Percentiles rank a stretch among this genome's conserved stretches.
phyloP scores from a whole-genome alignment of 2,888 invertebrate species.

The Empis livida region DNA sequence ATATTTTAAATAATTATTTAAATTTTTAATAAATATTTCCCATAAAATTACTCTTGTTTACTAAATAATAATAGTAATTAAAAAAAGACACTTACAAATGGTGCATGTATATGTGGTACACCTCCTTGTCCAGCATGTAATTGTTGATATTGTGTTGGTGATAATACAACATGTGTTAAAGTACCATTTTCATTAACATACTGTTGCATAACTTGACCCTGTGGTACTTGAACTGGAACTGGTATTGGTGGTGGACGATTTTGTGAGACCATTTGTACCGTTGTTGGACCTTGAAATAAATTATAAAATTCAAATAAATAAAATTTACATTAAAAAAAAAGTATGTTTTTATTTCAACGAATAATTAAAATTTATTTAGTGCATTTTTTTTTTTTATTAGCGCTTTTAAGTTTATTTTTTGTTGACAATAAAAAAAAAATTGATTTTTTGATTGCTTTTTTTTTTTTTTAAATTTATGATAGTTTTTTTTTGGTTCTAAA shows the following conservation, averaged over 20 bases:
- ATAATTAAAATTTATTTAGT: too few relatives aligned
- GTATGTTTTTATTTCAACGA: too few relatives aligned
- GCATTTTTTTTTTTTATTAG: too few relatives aligned
- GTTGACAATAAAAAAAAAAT: too few relatives aligned
- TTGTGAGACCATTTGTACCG: slow-evolving; percentile 75
- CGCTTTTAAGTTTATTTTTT: too few relatives aligned
- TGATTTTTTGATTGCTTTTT: too few relatives aligned
- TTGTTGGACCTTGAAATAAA: slow-evolving; percentile 56
- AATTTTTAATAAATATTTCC: too few relatives aligned
- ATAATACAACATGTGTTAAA: slow-evolving; percentile 79
- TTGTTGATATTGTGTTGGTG: slow-evolving; percentile 48
- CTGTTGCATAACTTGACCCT: slow-evolving; percentile 81
- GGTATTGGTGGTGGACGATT: slow-evolving; percentile 63
- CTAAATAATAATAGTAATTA: too few relatives aligned
- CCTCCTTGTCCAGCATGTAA: slow-evolving; percentile 37
- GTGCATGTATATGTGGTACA: slow-evolving; percentile 44
- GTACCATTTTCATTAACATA: slow-evolving; percentile 84
- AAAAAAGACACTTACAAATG: slow-evolving; percentile 47
- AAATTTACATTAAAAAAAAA: background rate
- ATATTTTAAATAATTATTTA: too few relatives aligned
- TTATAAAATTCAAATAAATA: slow-evolving; percentile 21
- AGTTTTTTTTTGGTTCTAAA: too few relatives aligned
- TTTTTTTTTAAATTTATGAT: too few relatives aligned
- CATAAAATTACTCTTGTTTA: too few relatives aligned
- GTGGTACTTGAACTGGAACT: slow-evolving; percentile 85